A percentile compares a stretch with the other conserved stretches of the same genome.
Evolutionary conservation across 92 coral and sea anemone genomes (phyloP).

Genomic region (Epizoanthus stellaris): DNA sequence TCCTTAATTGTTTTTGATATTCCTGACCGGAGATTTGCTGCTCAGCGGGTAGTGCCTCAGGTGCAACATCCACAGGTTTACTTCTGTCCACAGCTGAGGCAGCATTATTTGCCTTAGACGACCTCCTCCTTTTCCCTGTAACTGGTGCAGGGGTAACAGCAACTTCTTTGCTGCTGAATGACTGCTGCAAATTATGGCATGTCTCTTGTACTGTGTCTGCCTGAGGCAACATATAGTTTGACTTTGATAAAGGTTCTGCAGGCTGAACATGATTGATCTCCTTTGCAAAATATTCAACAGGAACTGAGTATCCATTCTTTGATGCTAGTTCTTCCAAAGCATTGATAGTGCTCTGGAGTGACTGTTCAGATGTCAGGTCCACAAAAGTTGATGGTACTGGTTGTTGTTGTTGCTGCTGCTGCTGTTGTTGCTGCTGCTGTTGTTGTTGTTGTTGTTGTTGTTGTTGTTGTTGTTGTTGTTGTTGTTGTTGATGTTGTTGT

Average conservation of each 20-base stretch:
- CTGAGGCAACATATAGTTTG: neutral
- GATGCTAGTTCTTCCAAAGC: slow-evolving; percentile 75
- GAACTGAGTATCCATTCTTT: slow-evolving; percentile 71
- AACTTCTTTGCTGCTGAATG: neutral
- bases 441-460: slow-evolving; percentile 13
- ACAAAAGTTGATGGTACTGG: slow-evolving; percentile 22
- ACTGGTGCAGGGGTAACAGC: neutral
- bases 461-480: slow-evolving; percentile 9
- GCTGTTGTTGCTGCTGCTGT: neutral
- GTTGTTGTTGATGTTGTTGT: neutral
- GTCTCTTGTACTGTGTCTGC: neutral
- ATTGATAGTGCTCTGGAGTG: slow-evolving; percentile 54
- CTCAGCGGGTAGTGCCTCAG: neutral
- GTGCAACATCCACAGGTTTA: neutral
- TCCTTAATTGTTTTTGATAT: slow-evolving; percentile 4
- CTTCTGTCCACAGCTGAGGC: neutral
- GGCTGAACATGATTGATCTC: slow-evolving; percentile 48
- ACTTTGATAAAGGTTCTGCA: slow-evolving; percentile 1
- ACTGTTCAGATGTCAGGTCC: slow-evolving; percentile 8
- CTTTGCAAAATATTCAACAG: slow-evolving; percentile 53
- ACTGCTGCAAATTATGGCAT: neutral
- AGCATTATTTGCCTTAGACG: slow-evolving; percentile 5
- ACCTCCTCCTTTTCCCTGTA: slow-evolving; percentile 39
- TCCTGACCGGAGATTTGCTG: neutral
- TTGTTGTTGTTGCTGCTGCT: slow-evolving; percentile 37